phyloP scores from a whole-genome alignment of 2,113 vertebrate genomes.

The Campylomormyrus tamandua region DNA sequence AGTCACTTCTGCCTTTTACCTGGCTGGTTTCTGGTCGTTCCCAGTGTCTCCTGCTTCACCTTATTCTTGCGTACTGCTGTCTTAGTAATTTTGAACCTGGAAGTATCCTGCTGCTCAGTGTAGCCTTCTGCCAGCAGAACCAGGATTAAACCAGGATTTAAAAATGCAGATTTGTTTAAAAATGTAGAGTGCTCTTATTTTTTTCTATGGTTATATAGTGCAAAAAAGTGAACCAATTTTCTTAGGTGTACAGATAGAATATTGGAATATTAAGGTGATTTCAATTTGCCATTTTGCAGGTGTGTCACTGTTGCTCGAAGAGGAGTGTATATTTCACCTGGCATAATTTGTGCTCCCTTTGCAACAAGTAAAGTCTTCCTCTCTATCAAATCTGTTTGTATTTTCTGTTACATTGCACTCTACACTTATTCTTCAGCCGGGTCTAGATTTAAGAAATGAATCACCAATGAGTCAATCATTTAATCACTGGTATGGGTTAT shows the following conservation, averaged over 20 bases:
- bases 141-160: too few relatives aligned
- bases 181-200: too few relatives aligned
- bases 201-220: background rate
- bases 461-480: background rate
- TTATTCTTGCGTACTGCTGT: too few relatives aligned
- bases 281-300: conserved; percentile 17
- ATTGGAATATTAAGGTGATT: background rate
- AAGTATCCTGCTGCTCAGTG: too few relatives aligned
- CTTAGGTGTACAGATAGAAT: background rate
- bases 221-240: background rate
- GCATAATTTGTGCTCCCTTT: conserved; percentile 39
- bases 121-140: too few relatives aligned
- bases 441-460: background rate
- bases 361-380: conserved; percentile 32
- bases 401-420: background rate
- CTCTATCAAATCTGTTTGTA: background rate
- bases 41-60: too few relatives aligned
- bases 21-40: too few relatives aligned
- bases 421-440: background rate
- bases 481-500: background rate
- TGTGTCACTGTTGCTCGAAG: conserved; percentile 38
- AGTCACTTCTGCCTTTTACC: too few relatives aligned
- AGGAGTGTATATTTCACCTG: conserved; percentile 43
- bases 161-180: too few relatives aligned
- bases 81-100: too few relatives aligned